A percentile compares a stretch with the other conserved stretches of the same genome.
Conservation (phyloP, 2,797 vertebrate genomes). For the Trachurus trachurus region DNA sequence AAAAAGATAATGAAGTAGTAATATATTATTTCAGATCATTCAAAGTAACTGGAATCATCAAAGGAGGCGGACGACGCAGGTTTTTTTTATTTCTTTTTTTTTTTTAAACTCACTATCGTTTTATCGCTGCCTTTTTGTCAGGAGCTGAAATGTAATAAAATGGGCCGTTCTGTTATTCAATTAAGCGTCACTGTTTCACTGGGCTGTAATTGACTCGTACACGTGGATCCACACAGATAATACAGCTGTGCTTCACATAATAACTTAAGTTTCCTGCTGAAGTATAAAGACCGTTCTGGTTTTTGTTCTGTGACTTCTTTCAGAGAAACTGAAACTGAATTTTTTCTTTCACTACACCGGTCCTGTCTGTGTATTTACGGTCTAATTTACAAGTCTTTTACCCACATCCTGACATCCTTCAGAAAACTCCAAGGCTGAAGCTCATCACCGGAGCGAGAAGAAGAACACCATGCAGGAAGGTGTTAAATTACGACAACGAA, state of each 20-base stretch:
- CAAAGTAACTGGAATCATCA: slow-evolving; percentile 21
- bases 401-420: slow-evolving; percentile 44
- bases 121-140: slow-evolving; percentile 4
- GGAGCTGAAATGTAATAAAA: slow-evolving; percentile 17
- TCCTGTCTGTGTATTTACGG: slow-evolving; percentile 12
- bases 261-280: background rate
- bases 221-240: background rate
- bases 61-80: background rate
- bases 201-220: background rate
- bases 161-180: background rate
- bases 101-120: background rate
- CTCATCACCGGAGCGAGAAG: slow-evolving; percentile 56
- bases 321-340: no score
- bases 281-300: background rate
- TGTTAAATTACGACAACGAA: slow-evolving; percentile 72
- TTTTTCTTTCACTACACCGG: no score
- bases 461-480: slow-evolving; percentile 49
- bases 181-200: background rate
- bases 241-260: background rate
- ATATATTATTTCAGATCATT: slow-evolving; percentile 18
- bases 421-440: slow-evolving; percentile 40
- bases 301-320: background rate
- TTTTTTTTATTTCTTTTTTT: background rate
- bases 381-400: slow-evolving; percentile 49
- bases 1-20: slow-evolving; percentile 22